Evolutionary conservation across 2,797 vertebrate genomes (phyloP).

Genomic region (Champsocephalus gunnari): DNA sequence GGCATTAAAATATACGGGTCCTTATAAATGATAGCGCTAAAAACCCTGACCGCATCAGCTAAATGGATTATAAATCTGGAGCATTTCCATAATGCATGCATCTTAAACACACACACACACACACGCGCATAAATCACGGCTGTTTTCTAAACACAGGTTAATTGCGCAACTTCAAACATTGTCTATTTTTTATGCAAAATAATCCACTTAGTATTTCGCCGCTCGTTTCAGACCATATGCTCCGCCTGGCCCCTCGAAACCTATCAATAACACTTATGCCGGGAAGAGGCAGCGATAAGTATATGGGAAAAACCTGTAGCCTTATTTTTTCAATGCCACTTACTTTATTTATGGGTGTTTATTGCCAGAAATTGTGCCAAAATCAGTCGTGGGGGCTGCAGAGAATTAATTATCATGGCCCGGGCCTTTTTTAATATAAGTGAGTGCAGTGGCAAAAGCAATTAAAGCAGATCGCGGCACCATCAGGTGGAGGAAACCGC

Average conservation of each 20-base stretch:
- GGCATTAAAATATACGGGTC: constrained; percentile 94
- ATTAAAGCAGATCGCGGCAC: constrained; percentile 95
- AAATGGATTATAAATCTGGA: constrained; percentile 99
- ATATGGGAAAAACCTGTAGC: constrained; percentile 88
- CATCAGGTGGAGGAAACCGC: constrained; percentile 92
- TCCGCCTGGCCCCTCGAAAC: constrained; percentile 87
- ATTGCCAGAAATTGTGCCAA: constrained; percentile 99
- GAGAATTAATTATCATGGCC: constrained; percentile 98
- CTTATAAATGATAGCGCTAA: constrained; percentile 98
- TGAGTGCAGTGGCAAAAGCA: constrained; percentile 96
- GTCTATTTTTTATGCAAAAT: constrained; percentile 99
- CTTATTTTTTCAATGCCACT: constrained; percentile 90
- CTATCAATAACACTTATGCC: constrained; percentile 93
- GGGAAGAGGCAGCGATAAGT: constrained; percentile 89
- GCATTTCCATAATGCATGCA: constrained; percentile 99
- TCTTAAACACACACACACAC: constrained; percentile 90
- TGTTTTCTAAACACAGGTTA: constrained; percentile 99
- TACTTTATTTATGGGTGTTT: constrained; percentile 96
- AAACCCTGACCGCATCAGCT: constrained; percentile 97
- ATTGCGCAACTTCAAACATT: constrained; percentile 94
- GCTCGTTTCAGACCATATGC: constrained; percentile 85
- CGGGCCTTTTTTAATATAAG: constrained; percentile 99
- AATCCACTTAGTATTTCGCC: constrained; percentile 97
- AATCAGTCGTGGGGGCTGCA: constrained; percentile 92
- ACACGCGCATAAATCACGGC: constrained; percentile 92